These are phyloP conservation scores for Homarus gammarus DNA, from an alignment of 2,888 invertebrate genomes.

Conservation along the genomic window DNA sequence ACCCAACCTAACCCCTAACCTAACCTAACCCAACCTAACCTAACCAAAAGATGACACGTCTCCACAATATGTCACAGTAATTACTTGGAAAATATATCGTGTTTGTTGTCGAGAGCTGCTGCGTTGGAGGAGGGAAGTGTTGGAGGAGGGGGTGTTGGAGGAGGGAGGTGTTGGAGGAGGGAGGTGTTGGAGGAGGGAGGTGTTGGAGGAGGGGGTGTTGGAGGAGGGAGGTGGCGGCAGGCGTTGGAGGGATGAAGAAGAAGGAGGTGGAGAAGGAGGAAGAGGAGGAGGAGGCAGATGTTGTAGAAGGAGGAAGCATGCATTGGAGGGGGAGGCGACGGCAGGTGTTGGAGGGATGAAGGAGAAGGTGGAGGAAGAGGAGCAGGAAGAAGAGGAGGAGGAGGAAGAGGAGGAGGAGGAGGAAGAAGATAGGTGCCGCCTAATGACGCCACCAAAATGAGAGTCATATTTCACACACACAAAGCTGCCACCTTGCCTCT, in stretches of 20 bases:
- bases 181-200: neutral
- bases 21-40: too few species aligned
- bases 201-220: too few species aligned
- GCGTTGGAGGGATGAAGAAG: neutral
- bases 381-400: neutral
- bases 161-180: neutral
- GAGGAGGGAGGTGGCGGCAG: neutral
- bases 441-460: neutral
- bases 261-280: neutral
- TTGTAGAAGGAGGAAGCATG: too few species aligned
- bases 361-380: neutral
- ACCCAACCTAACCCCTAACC: too few species aligned
- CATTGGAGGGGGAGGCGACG: too few species aligned
- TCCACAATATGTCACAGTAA: too few species aligned
- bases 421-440: neutral
- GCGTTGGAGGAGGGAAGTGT: too few species aligned
- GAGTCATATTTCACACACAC: neutral
- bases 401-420: neutral
- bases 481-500: neutral
- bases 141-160: neutral
- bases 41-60: too few species aligned
- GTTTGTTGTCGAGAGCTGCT: too few species aligned
- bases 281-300: neutral
- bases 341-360: neutral
- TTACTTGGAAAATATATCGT: too few species aligned